Evolutionary conservation across 2,113 vertebrate genomes (phyloP).

Genomic region (Sitta europaea): DNA sequence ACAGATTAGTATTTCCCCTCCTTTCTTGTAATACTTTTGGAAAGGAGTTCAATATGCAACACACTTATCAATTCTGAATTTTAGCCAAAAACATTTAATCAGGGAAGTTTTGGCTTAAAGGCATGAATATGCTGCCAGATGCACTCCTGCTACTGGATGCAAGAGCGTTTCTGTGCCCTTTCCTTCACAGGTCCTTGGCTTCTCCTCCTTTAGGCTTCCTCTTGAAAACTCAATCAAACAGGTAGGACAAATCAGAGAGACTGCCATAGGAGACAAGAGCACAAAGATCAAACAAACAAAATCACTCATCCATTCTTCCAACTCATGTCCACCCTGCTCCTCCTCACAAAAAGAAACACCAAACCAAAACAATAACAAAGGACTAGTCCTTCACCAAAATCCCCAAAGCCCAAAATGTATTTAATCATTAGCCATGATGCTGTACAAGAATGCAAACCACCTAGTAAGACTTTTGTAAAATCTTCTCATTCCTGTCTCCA

Average conservation of each 20-base stretch:
- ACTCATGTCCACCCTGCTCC: fast-evolving
- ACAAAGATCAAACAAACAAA: not conserved
- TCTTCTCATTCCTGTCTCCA: not conserved
- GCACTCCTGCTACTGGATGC: not conserved
- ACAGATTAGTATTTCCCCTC: not conserved
- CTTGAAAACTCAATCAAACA: not conserved
- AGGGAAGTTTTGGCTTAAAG: not conserved
- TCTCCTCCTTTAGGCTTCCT: not conserved
- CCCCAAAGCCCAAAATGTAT: not conserved
- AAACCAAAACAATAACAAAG: not conserved
- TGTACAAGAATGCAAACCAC: not conserved
- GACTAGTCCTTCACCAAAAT: not conserved
- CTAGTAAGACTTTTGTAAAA: not conserved
- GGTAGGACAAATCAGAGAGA: not conserved
- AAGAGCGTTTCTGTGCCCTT: not conserved
- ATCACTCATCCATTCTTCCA: not conserved
- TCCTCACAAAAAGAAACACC: not conserved
- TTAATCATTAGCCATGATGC: not conserved
- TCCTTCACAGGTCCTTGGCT: not conserved
- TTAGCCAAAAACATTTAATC: not conserved
- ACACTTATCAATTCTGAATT: not conserved
- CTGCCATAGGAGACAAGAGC: not conserved
- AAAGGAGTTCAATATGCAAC: not conserved
- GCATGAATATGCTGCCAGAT: not conserved
- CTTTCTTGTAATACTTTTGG: not conserved